These are phyloP conservation scores for Callitettix versicolor DNA, from an alignment of 1,140 invertebrate genomes.

Conservation along the genomic window DNA sequence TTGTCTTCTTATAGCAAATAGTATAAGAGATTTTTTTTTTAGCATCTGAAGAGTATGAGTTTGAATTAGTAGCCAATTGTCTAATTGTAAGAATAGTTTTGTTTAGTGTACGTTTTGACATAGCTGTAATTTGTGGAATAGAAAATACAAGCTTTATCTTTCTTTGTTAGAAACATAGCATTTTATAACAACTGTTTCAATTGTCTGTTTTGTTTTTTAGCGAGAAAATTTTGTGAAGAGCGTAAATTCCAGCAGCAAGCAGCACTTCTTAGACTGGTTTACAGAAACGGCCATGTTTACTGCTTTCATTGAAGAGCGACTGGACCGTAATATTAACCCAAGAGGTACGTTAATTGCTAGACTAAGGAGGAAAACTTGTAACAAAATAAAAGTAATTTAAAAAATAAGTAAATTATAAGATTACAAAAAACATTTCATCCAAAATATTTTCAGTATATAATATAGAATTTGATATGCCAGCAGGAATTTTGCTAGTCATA, in stretches of 20 bases:
- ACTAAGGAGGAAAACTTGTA: neutral
- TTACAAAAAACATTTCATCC: neutral
- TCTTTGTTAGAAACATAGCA: too few species aligned
- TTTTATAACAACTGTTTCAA: too few species aligned
- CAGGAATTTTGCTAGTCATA: neutral
- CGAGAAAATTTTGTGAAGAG: conserved; percentile 49
- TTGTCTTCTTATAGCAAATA: too few species aligned
- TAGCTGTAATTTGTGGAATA: too few species aligned
- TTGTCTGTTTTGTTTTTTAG: conserved; percentile 39
- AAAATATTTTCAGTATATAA: neutral
- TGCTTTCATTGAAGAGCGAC: conserved; percentile 30
- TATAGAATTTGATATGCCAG: neutral
- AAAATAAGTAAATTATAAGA: neutral
- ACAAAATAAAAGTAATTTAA: neutral
- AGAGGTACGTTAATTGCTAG: conserved; percentile 16
- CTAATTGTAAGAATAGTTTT: too few species aligned
- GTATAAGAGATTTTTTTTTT: too few species aligned
- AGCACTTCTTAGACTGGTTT: conserved; percentile 71
- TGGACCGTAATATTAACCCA: conserved; percentile 14
- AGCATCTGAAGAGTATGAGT: too few species aligned
- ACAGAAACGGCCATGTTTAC: conserved; percentile 71
- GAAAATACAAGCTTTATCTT: too few species aligned
- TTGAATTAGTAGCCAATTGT: too few species aligned
- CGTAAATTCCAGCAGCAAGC: conserved; percentile 46
- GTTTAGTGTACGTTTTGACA: too few species aligned